Evolutionary conservation across 2,797 vertebrate genomes (phyloP).

Genomic region (Siniperca undulata): DNA sequence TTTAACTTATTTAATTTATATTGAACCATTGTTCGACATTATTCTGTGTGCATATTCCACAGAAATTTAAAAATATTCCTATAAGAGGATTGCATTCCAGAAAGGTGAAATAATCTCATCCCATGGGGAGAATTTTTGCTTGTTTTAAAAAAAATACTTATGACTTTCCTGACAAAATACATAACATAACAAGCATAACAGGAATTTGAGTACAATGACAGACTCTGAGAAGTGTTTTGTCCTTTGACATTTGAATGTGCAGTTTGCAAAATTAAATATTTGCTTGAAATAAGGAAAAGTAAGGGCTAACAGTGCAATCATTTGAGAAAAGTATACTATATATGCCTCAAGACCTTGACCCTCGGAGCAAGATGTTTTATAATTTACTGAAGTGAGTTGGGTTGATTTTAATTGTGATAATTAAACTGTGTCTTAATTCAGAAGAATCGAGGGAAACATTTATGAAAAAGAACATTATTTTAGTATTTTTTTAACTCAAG

Average conservation of each 20-base stretch:
- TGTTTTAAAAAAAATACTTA: not conserved
- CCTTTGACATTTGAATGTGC: not conserved
- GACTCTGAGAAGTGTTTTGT: not conserved
- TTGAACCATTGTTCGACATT: not conserved
- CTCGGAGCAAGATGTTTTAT: not conserved
- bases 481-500: not conserved
- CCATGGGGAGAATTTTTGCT: not conserved
- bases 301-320: not conserved
- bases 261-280: not conserved
- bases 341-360: not conserved
- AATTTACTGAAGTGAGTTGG: no score
- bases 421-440: constrained; percentile 1
- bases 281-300: not conserved
- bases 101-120: constrained; percentile 7
- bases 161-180: not conserved
- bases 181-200: not conserved
- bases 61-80: not conserved
- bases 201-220: not conserved
- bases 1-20: not conserved
- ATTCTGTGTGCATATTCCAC: not conserved
- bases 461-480: not conserved
- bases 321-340: not conserved
- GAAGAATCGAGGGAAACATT: not conserved
- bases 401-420: not conserved
- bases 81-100: not conserved